These are phyloP conservation scores for Melanostigma gelatinosum DNA, from an alignment of 2,113 vertebrate genomes.

Conservation along the genomic window DNA sequence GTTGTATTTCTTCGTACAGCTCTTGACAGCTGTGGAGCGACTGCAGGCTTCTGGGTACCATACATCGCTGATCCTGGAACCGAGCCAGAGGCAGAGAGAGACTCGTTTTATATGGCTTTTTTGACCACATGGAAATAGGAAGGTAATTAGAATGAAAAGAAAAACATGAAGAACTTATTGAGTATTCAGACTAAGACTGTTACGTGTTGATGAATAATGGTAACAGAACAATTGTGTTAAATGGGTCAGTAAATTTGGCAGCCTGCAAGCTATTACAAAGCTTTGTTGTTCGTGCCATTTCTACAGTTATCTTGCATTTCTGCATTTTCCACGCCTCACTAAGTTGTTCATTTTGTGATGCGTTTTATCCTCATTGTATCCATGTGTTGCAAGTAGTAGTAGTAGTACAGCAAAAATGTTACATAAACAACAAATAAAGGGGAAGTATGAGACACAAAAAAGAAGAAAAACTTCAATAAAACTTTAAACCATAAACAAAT, in stretches of 20 bases:
- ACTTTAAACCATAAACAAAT: too few species aligned
- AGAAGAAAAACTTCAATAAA: too few species aligned
- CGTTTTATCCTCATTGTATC: neutral
- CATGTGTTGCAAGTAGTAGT: neutral
- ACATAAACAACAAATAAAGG: neutral
- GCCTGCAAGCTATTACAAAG: neutral
- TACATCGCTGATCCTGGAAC: neutral
- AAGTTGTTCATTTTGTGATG: neutral
- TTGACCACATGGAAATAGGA: neutral
- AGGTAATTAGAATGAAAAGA: neutral
- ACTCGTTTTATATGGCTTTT: neutral
- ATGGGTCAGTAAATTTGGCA: neutral
- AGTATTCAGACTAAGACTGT: neutral
- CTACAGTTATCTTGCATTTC: neutral
- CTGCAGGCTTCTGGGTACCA: neutral
- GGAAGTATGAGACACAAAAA: neutral
- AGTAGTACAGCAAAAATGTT: neutral
- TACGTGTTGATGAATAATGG: neutral
- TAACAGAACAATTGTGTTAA: neutral
- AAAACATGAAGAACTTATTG: neutral
- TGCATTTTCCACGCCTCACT: constrained; percentile 8
- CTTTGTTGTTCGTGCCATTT: neutral
- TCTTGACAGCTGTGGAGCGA: neutral
- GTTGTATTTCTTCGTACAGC: neutral
- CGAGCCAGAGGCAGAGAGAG: neutral